Evolutionary conservation across 2,797 vertebrate species (phyloP), one percentile per base, ranked within the genome.

Genomic region (Eulemur rubriventer): DNA sequence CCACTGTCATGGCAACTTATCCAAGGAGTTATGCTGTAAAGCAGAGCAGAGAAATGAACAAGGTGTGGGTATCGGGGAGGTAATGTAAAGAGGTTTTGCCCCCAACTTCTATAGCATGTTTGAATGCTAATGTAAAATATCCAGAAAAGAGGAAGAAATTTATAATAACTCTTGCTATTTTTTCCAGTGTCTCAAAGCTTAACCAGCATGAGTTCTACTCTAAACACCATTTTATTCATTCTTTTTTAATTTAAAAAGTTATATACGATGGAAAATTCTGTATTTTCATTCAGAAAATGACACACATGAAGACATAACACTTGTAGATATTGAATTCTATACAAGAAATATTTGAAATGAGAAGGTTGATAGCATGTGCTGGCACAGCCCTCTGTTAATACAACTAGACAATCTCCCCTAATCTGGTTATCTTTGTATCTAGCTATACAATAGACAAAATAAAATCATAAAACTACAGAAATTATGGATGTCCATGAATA

Each of bases 201-300:
- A 85, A 72, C 28, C 26, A 89, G 30, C 88, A 65, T 82, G 41
- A 52, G 13, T 86, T 96, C 33, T 90, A 38, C 55, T 79, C 41
- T 59, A 33, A 94, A 79, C 20, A 13, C 14, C 12, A 93, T 73
- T 30, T 13, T 78, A 30, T 59, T 67, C 10, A 85, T 80, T 89
- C 2, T 65, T 84, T 86, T 87, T 59, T 33, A 52, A 72, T 41
- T 50, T 57, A 35, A 86, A 89, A 87, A 43, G 35, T 70, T 35
- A 87, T 22, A 8, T 52, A 18, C 30, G 26, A 50, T 86, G 26
- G 55, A 20, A 70, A 87, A 79, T 76, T 67, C 17, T 61, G 12
- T 67, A 43, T 86, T 90, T 86, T 67, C 26, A 83, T 78, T 67
- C 16, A 92, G 57, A 80, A 92, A 94, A 84, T 82, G 13, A 91